Base-by-base conservation (phyloP, 2,113 vertebrate genomes). In the Lophius piscatorius region DNA sequence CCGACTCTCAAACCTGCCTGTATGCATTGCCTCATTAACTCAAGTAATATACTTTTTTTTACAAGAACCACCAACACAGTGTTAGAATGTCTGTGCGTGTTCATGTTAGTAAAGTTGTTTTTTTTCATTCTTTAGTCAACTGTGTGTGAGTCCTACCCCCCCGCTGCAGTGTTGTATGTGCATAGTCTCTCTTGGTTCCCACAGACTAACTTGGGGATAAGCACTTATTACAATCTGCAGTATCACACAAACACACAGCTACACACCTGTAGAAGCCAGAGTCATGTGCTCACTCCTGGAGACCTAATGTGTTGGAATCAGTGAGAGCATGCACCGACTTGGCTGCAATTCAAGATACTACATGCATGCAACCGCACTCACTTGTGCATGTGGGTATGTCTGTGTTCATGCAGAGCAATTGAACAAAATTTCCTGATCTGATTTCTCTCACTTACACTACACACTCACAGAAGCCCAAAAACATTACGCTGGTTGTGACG, bases 1-100 rank as follows among this genome's bases (percentile, higher is more conserved):
- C 47, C 52, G 76, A 84, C 81, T 81, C 49, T 76, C 57, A 54
- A 62, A 84, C 83, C 72, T 40, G 70, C 39, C 58, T 58, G 54
- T 66, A 74, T 59, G 50, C 59, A 12, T 64, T 39, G 77, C 44
- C 59, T 84, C 34, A 41, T 87, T 89, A 84, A 82, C 76, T 84
- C 74, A 59, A 83, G 84, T 81, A 86, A 79, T 75, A 71, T 63
- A 63, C 63, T 76, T 70, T 74, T 82, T 57, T 84, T 76, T 79
- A 70, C 52, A 42, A 22, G 36, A 63, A 70, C 51, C 41, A 22
- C 48, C 35, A 45, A 44, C 38, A 47, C 42, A 18, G 34, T 46
- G 33, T 64, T 70, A 39, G 42, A 26, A 33, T 17, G 14, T 29
- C 33, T 17, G 12, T 26, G n/a, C 40, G 54, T 28, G 17, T 13